These are phyloP conservation scores for Thera britannica DNA, from an alignment of 2,888 invertebrate species.

Conservation along the genomic window DNA sequence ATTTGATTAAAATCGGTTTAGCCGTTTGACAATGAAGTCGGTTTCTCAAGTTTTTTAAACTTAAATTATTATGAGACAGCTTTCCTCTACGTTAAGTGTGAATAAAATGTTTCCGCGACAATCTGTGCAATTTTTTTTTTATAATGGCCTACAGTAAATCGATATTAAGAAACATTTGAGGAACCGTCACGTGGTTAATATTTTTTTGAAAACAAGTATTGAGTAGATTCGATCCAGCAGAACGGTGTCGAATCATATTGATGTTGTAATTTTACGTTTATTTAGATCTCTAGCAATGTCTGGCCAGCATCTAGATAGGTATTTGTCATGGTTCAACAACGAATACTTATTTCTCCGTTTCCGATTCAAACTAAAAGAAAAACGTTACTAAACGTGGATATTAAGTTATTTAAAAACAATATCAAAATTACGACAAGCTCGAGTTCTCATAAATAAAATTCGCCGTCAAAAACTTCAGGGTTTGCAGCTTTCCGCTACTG, in stretches of 20 bases:
- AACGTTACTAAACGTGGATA: too few relatives aligned
- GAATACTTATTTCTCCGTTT: too few relatives aligned
- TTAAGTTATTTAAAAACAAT: neutral
- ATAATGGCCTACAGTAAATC: neutral
- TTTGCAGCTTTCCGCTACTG: neutral
- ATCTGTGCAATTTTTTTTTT: neutral
- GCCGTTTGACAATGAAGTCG: too few relatives aligned
- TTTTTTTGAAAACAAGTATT: constrained; percentile 3
- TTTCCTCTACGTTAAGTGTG: constrained; percentile 21
- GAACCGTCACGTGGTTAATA: constrained; percentile 2
- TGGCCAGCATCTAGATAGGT: neutral
- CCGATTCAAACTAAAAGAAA: too few relatives aligned
- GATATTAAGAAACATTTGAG: neutral
- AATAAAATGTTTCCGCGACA: neutral
- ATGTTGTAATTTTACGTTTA: constrained; percentile 12
- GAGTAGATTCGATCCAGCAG: constrained; percentile 3
- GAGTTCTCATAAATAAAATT: constrained; percentile 1
- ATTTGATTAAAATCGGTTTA: too few relatives aligned
- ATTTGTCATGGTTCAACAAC: too few relatives aligned
- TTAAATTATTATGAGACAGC: constrained; percentile 21
- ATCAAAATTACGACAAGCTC: neutral
- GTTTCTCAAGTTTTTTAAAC: too few relatives aligned
- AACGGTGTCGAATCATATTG: constrained; percentile 10
- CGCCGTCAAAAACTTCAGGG: neutral
- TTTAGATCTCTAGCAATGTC: constrained; percentile 1